Base-by-base conservation (phyloP, 2,797 vertebrate species). In the Macroramphosus scolopax region DNA sequence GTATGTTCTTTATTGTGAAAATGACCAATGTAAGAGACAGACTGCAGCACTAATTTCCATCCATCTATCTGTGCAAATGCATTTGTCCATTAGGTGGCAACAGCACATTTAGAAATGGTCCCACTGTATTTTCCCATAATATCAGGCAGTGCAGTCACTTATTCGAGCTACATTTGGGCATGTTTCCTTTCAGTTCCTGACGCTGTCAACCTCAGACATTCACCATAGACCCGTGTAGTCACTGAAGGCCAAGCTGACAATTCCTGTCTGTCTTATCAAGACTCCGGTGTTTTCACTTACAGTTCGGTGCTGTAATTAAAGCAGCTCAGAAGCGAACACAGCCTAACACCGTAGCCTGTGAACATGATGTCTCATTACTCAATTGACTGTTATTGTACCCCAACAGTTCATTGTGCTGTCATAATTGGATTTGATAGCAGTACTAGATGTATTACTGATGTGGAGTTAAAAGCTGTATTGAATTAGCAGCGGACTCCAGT, bases 21-120 rank as follows among this genome's bases (percentile, higher is more conserved):
- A 49, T 33, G 10, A 24, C 25, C 16, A 16, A 18, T 39, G 22
- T 45, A 14, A 32, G 38, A 35, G 55, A 32, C 39, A 32, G 16
- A 45, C 34, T 43, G 12, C 3, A 37, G 28, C 17, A 36, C 33
- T 12, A 14, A 30, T 10, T 51, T 51, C 33, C 1, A 43, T 32
- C 38, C 34, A 13, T 50, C 33, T 2, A n/a, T 17, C 43, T 68
- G 77, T 67, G 51, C 13, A 22, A 16, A 51, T 13, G 22, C 8
- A 17, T 46, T 64, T 76, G 58, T 69, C 85, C 86, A 84, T 76
- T 82, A 90, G 88, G 72, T 78, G 85, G 84, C 81, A 71, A 78
- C 77, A 65, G 56, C 73, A 75, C 68, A 57, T 81, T 40, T 80
- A 7, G 9, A 50, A 60, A 49, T 10, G 36, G 4, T 8, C 15